Conservation (phyloP, 2,888 invertebrate genomes). For the Rhagium mordax region DNA sequence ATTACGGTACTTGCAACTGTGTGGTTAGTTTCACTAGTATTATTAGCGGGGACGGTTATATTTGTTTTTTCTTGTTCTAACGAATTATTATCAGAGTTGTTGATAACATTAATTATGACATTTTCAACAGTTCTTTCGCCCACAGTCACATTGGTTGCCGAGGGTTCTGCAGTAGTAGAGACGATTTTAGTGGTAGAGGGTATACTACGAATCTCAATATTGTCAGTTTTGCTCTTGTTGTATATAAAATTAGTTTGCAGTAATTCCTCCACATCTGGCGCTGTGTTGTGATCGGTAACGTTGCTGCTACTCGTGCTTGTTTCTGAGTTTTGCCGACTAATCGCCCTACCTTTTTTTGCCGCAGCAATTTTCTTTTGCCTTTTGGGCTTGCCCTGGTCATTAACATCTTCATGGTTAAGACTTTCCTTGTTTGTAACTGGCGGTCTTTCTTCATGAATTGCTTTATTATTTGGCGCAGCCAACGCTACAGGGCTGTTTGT, state of each 20-base stretch:
- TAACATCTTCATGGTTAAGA: neutral
- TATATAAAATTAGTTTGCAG: conserved; percentile 24
- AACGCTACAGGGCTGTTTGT: neutral
- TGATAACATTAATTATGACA: neutral
- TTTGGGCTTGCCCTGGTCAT: neutral
- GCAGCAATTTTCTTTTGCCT: neutral
- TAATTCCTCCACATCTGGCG: conserved; percentile 25
- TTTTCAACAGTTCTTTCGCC: neutral
- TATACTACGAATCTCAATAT: neutral
- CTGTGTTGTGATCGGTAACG: neutral
- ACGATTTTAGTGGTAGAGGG: neutral
- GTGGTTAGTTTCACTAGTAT: neutral
- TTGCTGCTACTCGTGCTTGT: neutral
- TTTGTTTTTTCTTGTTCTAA: neutral
- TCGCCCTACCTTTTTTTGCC: neutral
- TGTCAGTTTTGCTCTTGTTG: neutral
- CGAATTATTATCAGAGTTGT: neutral
- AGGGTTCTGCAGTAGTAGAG: neutral
- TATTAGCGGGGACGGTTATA: neutral
- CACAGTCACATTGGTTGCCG: neutral
- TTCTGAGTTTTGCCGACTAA: neutral
- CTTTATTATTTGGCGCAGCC: neutral
- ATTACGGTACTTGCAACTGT: conserved; percentile 41
- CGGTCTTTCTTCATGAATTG: too few species aligned
- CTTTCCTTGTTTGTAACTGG: neutral